Evolutionary conservation across 2,888 invertebrate genomes (phyloP), one percentile per base, ranked within the genome.

Genomic region (Rotaria socialis): DNA sequence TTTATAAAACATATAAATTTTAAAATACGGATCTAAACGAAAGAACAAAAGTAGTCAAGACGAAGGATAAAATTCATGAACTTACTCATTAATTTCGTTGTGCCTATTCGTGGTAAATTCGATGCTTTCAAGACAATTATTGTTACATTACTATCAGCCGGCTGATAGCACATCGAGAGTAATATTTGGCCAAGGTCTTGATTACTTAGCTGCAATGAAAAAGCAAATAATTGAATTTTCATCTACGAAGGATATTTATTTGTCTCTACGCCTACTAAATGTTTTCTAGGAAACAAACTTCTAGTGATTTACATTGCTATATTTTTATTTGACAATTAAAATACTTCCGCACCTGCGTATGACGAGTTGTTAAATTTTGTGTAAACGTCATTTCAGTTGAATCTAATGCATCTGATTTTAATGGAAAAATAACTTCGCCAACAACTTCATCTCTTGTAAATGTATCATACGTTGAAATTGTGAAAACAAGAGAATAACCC

Each of bases 361-460:
- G 96, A 88, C 97, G 94, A 8, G 97, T 96, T 89, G 95, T 95
- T 87, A 97, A 95, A 91, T 97, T 96, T 88, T 95, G 94, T 91
- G 94, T 89, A 85, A 92, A 88, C n/a, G 90, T 87, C n/a, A 89
- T 88, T 87, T 90, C 89, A 85, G 90, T 89, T 87, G 94, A 93
- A 85, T 88, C 88, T 27, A 90, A 88, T 74, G 90, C 90, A 56
- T 89, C 88, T 6, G 89, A 89, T 75, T 89, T 88, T 85, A 91
- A 88, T 5, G 90, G 91, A 89, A 95, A 95, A 89, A 96, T 94
- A 87, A 97, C 96, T 92, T 99, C 98, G 5, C 98, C 99, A 89
- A 99, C 96, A 89, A 99, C 96, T 91, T 98, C 97, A 90, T 99
- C 98, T 41, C 98, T 94, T 56, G 97, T 97, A 91, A 97, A 99